Base-by-base conservation (phyloP, 2,797 vertebrate genomes). In the Enteromius mattozi region DNA sequence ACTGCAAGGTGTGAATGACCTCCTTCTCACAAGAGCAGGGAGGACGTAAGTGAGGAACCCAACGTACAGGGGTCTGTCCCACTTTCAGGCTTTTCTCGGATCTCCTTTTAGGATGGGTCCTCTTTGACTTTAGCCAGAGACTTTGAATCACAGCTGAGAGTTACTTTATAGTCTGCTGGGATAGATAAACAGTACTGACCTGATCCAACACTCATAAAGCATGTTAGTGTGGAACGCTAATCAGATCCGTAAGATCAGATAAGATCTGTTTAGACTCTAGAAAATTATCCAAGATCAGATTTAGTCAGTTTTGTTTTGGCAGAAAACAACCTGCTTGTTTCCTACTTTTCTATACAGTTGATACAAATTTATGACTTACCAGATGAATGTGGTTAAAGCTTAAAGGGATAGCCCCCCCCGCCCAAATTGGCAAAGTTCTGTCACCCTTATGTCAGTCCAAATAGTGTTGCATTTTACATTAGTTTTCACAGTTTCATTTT, bases 1-100 rank as follows among this genome's bases (percentile, higher is more conserved):
- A 79, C 80, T 79, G 75, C 74, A 78, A 75, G 80, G 61, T 85
- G 80, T 75, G 80, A 71, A 82, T 79, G 78, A 87, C 83, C 82
- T 85, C 74, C 83, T 87, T 87, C 74, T 79, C 68, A 51, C 66
- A 71, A 69, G 86, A 78, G 82, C 82, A 80, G 71, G 40, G 14
- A 84, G 74, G 82, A 76, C 80, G 33, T 12, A 33, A 71, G 75
- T 14, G 74, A 82, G 68, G 40, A 78, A 17, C 40, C 70, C 45
- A 49, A 77, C 49, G 51, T 63, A 59, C 59, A 24, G 76, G 51
- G 76, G 74, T 82, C 70, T 86, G 85, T 75, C 77, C 85, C 81
- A 86, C 76, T 83, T 86, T 78, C 19, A 47, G 19, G 24, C 35
- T 40, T 63, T 77, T 56, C 75, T 45, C 37, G 12, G 27, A 54